phyloP scores from a whole-genome alignment of 2,113 vertebrate genomes.

The Myxocyprinus asiaticus region DNA sequence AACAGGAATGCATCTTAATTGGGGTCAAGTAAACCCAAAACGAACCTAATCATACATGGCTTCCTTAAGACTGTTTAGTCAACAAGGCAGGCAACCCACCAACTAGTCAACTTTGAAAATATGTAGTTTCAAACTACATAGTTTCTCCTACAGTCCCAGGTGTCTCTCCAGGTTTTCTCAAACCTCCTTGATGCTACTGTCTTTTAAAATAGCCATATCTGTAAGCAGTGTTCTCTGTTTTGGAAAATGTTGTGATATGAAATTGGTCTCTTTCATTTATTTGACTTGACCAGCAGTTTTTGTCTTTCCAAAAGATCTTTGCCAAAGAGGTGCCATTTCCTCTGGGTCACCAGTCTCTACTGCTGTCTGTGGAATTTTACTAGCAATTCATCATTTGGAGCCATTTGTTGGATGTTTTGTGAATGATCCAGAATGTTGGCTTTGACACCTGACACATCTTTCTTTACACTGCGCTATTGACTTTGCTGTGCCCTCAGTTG shows the following conservation, averaged over 20 bases:
- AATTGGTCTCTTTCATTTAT: background rate
- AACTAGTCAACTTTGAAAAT: too few species aligned
- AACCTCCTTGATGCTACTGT: background rate
- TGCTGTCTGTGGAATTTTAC: slow-evolving; percentile 7
- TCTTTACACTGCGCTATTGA: background rate
- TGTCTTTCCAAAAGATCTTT: slow-evolving; percentile 1
- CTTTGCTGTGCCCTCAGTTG: background rate
- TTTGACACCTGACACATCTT: background rate
- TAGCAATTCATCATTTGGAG: slow-evolving; percentile 5
- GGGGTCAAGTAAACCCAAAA: background rate
- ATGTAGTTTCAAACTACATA: too few species aligned
- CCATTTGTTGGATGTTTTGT: slow-evolving; percentile 1
- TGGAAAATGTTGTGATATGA: too few species aligned
- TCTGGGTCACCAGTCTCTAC: background rate
- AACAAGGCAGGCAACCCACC: too few species aligned
- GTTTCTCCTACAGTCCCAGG: too few species aligned
- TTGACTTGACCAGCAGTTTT: background rate
- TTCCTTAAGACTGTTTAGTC: too few species aligned
- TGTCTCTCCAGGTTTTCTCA: too few species aligned
- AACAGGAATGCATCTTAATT: background rate
- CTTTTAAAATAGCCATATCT: background rate
- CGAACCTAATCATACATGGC: background rate
- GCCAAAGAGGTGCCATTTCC: background rate
- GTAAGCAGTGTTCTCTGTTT: background rate
- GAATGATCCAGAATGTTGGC: background rate